Percentiles rank a stretch among this genome's conserved stretches.
These are phyloP conservation scores for Thumatha senex DNA, from an alignment of 2,888 invertebrate species.

Conservation along the genomic window DNA sequence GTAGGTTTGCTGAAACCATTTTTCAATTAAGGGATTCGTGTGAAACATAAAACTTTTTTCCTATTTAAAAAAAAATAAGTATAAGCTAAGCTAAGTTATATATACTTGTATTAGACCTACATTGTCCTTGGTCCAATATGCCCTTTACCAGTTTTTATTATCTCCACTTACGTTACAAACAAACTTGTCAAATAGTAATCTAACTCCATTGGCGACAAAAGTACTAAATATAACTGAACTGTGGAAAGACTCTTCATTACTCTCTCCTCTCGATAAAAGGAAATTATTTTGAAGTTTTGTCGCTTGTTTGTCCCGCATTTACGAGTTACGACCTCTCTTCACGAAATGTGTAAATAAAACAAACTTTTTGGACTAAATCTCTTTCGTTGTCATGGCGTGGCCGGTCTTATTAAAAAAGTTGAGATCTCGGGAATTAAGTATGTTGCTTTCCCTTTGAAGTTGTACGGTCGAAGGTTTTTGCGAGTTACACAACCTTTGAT, in stretches of 20 bases:
- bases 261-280: conserved; percentile 9
- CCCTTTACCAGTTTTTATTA: too few relatives aligned
- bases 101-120: too few relatives aligned
- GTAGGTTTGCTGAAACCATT: too few relatives aligned
- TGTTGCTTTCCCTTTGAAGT: conserved; percentile 25
- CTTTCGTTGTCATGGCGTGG: conserved; percentile 20
- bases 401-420: conserved; percentile 47
- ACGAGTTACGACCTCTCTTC: conserved; percentile 25
- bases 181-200: too few relatives aligned
- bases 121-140: too few relatives aligned
- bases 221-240: conserved; percentile 20
- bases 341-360: conserved; percentile 39
- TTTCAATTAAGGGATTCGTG: too few relatives aligned
- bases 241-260: conserved; percentile 14
- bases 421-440: conserved; percentile 32
- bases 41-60: too few relatives aligned
- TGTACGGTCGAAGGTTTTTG: conserved; percentile 19
- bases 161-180: too few relatives aligned
- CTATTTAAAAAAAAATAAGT: too few relatives aligned
- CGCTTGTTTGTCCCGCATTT: conserved; percentile 34
- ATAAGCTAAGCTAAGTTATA: too few relatives aligned
- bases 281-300: conserved; percentile 36
- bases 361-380: conserved; percentile 16
- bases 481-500: conserved; percentile 17
- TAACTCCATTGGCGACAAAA: too few relatives aligned